Evolutionary conservation across 2,888 invertebrate species (phyloP).

Genomic region (Pollenia griseotomentosa): DNA sequence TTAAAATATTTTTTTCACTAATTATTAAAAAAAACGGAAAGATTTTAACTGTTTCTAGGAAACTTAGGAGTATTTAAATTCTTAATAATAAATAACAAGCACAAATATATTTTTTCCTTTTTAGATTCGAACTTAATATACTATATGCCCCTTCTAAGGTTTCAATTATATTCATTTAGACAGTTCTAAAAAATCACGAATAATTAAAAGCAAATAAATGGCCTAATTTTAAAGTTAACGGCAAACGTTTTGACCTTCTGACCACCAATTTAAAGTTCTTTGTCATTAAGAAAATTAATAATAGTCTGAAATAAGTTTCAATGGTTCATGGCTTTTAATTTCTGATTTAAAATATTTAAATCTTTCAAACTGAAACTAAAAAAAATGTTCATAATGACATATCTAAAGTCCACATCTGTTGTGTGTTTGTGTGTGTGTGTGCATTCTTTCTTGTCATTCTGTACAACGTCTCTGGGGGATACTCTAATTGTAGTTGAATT

Average conservation of each 20-base stretch:
- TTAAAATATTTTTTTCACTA: too few species aligned
- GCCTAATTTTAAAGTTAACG: background rate
- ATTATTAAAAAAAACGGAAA: too few species aligned
- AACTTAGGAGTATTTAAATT: too few species aligned
- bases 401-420: conserved; percentile 36
- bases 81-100: too few species aligned
- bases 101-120: too few species aligned
- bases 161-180: too few species aligned
- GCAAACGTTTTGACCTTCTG: background rate
- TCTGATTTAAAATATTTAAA: conserved; percentile 30
- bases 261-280: background rate
- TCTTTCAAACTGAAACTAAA: conserved; percentile 16
- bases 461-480: conserved; percentile 56
- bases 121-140: too few species aligned
- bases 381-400: conserved; percentile 38
- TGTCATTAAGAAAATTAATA: background rate
- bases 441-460: background rate
- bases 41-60: too few species aligned
- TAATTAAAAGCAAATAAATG: too few species aligned
- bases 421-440: conserved; percentile 8
- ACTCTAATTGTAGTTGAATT: conserved; percentile 50
- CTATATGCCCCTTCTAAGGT: too few species aligned
- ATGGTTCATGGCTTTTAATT: conserved; percentile 35
- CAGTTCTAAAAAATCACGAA: too few species aligned
- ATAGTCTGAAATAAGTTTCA: background rate